phyloP scores from a whole-genome alignment of 2,888 invertebrate species.

The Hirtodrosophila duncani region DNA sequence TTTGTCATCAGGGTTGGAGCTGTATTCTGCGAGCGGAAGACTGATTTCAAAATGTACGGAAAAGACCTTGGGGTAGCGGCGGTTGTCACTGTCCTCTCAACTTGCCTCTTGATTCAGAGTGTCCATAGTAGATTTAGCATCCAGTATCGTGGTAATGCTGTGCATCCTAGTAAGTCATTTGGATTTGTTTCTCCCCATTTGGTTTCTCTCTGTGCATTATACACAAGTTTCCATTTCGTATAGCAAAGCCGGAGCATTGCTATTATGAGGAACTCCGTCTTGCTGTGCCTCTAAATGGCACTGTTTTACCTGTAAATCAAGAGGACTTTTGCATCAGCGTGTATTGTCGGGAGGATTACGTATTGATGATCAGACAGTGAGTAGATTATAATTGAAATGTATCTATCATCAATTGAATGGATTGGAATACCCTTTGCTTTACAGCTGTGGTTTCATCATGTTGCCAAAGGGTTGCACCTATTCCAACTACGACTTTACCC shows the following conservation, averaged over 20 bases:
- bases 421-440: not conserved
- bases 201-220: too few relatives aligned
- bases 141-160: conserved; percentile 60
- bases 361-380: conserved; percentile 67
- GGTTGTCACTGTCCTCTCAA: not conserved
- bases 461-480: conserved; percentile 39
- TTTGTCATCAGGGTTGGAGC: too few relatives aligned
- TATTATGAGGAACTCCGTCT: conserved; percentile 59
- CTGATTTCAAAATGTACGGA: conserved; percentile 12
- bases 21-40: too few relatives aligned
- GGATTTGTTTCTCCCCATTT: too few relatives aligned
- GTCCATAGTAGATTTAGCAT: conserved; percentile 30
- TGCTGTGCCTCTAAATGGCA: conserved; percentile 47
- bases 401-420: too few relatives aligned
- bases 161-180: conserved; percentile 56
- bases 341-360: conserved; percentile 62
- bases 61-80: not conserved
- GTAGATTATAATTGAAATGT: conserved; percentile 5
- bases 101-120: not conserved
- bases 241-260: conserved; percentile 49
- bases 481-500: conserved; percentile 43
- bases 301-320: conserved; percentile 44
- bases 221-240: too few relatives aligned
- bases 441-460: conserved; percentile 50
- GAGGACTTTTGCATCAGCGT: conserved; percentile 48